A percentile compares a stretch with the other conserved stretches of the same genome.
Evolutionary conservation across 2,888 invertebrate species (phyloP).

Genomic region (Athalia circularis): DNA sequence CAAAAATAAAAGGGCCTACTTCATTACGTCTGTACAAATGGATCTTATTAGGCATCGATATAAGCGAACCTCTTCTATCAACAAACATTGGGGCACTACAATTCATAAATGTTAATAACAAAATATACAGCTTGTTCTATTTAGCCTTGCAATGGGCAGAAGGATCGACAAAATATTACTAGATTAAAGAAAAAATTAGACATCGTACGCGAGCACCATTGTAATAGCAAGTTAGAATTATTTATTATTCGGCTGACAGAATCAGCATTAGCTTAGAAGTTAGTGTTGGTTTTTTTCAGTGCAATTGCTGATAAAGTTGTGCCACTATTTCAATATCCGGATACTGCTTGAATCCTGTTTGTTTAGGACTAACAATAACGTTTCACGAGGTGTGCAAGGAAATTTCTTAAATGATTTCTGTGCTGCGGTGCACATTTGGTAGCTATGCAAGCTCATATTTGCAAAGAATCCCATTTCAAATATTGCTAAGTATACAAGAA

Average conservation of each 20-base stretch:
- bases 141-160: background rate
- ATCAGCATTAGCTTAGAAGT: conserved; percentile 18
- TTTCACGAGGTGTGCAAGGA: background rate
- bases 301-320: conserved; percentile 21
- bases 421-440: background rate
- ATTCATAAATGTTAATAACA: background rate
- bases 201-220: conserved; percentile 38
- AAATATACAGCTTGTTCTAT: conserved; percentile 23
- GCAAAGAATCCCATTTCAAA: background rate
- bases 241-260: conserved; percentile 12
- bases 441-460: background rate
- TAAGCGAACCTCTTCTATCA: background rate
- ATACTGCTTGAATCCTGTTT: background rate
- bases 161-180: background rate
- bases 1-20: conserved; percentile 1
- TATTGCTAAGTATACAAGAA: background rate
- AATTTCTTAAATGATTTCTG: background rate
- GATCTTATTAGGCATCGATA: background rate
- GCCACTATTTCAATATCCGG: conserved; percentile 10
- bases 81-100: background rate
- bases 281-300: conserved; percentile 14
- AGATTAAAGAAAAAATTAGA: conserved; percentile 22
- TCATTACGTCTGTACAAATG: background rate
- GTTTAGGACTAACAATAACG: background rate
- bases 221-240: conserved; percentile 18